Evolutionary conservation across 2,888 invertebrate species (phyloP).

Genomic region (Axea sp.): DNA sequence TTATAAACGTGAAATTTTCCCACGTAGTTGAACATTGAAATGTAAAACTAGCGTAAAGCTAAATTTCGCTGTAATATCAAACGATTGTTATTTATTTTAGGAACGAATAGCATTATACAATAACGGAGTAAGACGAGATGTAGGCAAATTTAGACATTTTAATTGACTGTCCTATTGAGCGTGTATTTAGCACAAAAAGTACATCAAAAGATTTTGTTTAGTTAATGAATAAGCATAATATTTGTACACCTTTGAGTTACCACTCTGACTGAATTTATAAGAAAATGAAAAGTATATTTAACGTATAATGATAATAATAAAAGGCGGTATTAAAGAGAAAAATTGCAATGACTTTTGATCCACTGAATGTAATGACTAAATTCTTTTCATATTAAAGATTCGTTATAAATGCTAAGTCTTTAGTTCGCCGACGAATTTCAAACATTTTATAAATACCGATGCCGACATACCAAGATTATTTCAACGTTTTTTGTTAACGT

Average conservation of each 20-base stretch:
- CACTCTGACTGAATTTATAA: slow-evolving; percentile 18
- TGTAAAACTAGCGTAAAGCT: slow-evolving; percentile 9
- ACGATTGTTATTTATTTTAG: slow-evolving; percentile 48
- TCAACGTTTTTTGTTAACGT: slow-evolving; percentile 18
- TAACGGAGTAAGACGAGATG: slow-evolving; percentile 16
- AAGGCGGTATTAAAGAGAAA: not conserved
- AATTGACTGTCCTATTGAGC: slow-evolving; percentile 28
- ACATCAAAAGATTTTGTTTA: slow-evolving; percentile 11
- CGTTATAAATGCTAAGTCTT: not conserved
- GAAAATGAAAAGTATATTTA: slow-evolving; percentile 2
- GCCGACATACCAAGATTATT: slow-evolving; percentile 8
- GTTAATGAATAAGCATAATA: slow-evolving; percentile 33
- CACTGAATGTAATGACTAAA: not conserved
- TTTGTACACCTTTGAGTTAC: slow-evolving; percentile 46
- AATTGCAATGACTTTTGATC: not conserved
- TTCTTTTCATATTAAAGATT: not conserved
- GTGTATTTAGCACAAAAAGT: slow-evolving; percentile 29
- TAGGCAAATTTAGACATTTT: slow-evolving; percentile 23
- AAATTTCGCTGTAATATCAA: slow-evolving; percentile 30
- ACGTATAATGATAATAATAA: not conserved
- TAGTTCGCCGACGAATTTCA: not conserved
- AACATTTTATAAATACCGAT: slow-evolving; percentile 8
- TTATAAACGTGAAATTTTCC: slow-evolving; percentile 15
- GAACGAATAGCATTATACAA: slow-evolving; percentile 16
- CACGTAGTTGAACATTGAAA: slow-evolving; percentile 10